phyloP scores from a whole-genome alignment of 2,113 vertebrate genomes.

The Chloroceryle aenea region DNA sequence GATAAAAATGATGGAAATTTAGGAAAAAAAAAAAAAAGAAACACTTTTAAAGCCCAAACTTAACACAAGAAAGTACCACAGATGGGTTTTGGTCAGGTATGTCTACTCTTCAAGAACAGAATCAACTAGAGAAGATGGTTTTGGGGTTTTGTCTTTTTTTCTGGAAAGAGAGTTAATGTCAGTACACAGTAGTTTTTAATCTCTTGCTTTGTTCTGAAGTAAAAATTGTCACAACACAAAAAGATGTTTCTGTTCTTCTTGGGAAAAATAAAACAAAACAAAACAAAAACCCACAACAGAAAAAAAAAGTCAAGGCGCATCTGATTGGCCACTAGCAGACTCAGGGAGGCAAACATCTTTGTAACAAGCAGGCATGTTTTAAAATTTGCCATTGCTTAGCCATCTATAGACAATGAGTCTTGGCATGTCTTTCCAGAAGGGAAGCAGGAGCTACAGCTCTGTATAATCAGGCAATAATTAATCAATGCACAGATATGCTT shows the following conservation, averaged over 20 bases:
- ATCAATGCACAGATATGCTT: constrained; percentile 42
- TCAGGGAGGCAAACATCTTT: neutral
- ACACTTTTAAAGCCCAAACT: neutral
- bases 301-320: neutral
- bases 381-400: constrained; percentile 38
- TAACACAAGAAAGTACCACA: neutral
- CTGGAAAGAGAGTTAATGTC: neutral
- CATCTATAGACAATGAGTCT: constrained; percentile 57
- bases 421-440: constrained; percentile 13
- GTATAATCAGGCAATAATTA: constrained; percentile 40
- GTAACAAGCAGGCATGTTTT: constrained; percentile 25
- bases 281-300: neutral
- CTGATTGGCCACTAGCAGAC: neutral
- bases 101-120: neutral
- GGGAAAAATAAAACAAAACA: neutral
- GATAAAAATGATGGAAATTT: neutral
- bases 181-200: neutral
- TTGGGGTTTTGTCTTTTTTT: neutral
- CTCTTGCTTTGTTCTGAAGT: neutral
- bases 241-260: neutral
- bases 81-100: neutral
- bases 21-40: neutral
- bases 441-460: constrained; percentile 34
- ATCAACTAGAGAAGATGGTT: neutral
- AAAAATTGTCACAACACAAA: neutral